These are phyloP conservation scores for Lithophane ornitopus DNA, from an alignment of 2,888 invertebrate species.

Conservation along the genomic window DNA sequence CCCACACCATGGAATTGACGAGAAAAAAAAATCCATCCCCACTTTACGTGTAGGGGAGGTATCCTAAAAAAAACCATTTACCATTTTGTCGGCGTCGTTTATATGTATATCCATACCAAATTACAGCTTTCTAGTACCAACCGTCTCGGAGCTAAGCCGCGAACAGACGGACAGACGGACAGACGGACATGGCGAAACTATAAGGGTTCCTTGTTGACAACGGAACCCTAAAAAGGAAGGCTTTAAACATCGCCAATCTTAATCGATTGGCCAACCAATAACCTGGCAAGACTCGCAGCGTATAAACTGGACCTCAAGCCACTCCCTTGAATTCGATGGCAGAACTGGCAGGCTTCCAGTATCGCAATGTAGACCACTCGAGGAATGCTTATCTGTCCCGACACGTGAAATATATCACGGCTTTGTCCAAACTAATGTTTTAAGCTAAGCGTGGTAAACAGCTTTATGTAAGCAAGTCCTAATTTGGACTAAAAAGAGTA, in stretches of 20 bases:
- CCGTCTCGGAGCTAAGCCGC: too few species aligned
- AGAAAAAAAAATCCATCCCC: too few species aligned
- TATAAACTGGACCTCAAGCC: constrained; percentile 42
- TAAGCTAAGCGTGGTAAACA: constrained; percentile 51
- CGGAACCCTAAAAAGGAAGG: not conserved
- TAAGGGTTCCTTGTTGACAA: too few species aligned
- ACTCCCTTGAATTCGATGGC: constrained; percentile 57
- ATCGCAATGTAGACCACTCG: constrained; percentile 47
- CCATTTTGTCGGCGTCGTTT: too few species aligned
- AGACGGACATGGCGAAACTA: too few species aligned
- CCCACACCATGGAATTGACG: too few species aligned
- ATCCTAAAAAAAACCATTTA: too few species aligned
- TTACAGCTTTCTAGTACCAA: too few species aligned
- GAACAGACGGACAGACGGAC: too few species aligned
- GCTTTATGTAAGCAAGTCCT: constrained; percentile 41
- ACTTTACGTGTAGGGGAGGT: too few species aligned
- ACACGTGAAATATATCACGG: constrained; percentile 57
- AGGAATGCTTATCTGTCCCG: constrained; percentile 63
- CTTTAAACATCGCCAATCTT: constrained; percentile 25
- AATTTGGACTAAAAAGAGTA: constrained; percentile 29
- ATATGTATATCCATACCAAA: too few species aligned
- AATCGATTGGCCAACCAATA: constrained; percentile 48
- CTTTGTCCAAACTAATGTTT: constrained; percentile 55
- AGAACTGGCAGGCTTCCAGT: constrained; percentile 62
- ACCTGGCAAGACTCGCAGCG: constrained; percentile 37